phyloP scores from a whole-genome alignment of 2,113 vertebrate species.

The Entomyzon cyanotis region DNA sequence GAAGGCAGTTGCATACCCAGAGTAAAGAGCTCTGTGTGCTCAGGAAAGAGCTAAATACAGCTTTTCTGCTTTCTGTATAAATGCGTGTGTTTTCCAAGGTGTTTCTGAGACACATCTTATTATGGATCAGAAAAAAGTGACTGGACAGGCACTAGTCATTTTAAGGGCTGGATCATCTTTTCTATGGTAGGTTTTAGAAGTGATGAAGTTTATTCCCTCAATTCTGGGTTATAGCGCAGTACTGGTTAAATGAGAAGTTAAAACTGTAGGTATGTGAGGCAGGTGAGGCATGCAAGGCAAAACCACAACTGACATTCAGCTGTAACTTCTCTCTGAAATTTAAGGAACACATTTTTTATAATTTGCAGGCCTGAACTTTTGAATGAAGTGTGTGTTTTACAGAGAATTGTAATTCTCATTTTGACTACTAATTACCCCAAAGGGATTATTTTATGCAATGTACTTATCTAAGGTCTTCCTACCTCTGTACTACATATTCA shows the following conservation, averaged over 20 bases:
- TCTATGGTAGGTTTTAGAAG: not conserved
- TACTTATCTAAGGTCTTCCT: not conserved
- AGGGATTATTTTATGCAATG: not conserved
- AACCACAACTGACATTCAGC: not conserved
- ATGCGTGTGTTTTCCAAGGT: not conserved
- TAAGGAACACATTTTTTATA: not conserved
- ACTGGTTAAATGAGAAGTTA: not conserved
- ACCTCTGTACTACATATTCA: not conserved
- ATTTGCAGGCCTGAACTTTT: not conserved
- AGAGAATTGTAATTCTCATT: not conserved
- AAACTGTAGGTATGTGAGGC: not conserved
- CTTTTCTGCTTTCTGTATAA: not conserved
- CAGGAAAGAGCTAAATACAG: not conserved
- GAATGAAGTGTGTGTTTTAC: not conserved
- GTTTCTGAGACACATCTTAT: not conserved
- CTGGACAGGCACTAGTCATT: not conserved
- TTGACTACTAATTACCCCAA: not conserved
- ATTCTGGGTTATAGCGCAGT: not conserved
- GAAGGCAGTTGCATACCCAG: not conserved
- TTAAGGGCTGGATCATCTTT: not conserved
- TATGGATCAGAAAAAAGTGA: not conserved
- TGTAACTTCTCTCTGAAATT: not conserved
- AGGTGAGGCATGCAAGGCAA: not conserved
- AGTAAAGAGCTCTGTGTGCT: not conserved
- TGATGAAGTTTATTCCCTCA: not conserved